Conservation (phyloP, 2,888 invertebrate species). For the Rhingia rostrata region DNA sequence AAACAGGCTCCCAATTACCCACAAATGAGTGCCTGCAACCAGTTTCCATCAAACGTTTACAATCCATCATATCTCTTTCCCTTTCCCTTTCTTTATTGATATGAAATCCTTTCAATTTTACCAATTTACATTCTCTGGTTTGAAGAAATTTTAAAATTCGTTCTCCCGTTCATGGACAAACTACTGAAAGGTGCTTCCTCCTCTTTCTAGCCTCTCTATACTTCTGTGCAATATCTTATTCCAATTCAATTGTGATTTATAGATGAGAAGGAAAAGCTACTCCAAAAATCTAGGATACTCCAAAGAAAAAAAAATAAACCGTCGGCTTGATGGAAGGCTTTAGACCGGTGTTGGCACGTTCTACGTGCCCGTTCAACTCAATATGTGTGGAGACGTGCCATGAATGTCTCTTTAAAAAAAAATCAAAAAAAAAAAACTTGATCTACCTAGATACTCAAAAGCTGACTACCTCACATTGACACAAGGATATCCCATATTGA, state of each 20-base stretch:
- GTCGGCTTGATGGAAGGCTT: constrained; percentile 45
- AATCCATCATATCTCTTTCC: constrained; percentile 55
- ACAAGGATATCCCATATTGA: constrained; percentile 38
- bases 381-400: constrained; percentile 37
- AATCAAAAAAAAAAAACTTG: constrained; percentile 6
- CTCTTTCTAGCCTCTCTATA: not conserved
- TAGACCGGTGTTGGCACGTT: constrained; percentile 56
- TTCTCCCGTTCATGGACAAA: constrained; percentile 34
- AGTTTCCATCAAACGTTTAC: constrained; percentile 52
- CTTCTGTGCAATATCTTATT: constrained; percentile 39
- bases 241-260: constrained; percentile 73
- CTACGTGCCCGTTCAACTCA: constrained; percentile 35
- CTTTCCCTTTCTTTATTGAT: not conserved
- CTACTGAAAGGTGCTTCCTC: constrained; percentile 32
- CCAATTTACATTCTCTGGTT: constrained; percentile 59
- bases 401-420: constrained; percentile 14
- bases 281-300: constrained; percentile 5
- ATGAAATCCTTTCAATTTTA: constrained; percentile 70
- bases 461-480: constrained; percentile 41
- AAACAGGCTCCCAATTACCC: constrained; percentile 16
- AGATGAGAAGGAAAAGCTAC: constrained; percentile 44
- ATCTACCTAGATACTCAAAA: constrained; percentile 26
- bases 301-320: constrained; percentile 31
- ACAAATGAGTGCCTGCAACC: constrained; percentile 16
- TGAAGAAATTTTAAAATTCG: constrained; percentile 66